A percentile compares a stretch with the other conserved stretches of the same genome.
Conservation (phyloP, 2,113 vertebrate species). For the Aramus guarauna region DNA sequence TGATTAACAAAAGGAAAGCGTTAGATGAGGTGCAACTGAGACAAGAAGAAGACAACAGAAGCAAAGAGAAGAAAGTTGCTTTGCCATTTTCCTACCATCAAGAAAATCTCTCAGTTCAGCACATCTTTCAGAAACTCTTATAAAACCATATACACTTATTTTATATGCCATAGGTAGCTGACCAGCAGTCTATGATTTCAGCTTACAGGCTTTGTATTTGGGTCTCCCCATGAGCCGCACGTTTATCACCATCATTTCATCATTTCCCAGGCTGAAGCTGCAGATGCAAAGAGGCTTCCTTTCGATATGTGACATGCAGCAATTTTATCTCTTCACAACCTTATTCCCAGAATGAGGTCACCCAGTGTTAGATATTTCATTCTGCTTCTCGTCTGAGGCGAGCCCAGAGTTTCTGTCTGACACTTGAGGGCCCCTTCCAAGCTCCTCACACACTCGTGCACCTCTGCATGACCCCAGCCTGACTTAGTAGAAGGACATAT, state of each 20-base stretch:
- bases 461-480: neutral
- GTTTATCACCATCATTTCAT: neutral
- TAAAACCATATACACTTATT: neutral
- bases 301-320: neutral
- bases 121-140: neutral
- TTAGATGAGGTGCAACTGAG: neutral
- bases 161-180: neutral
- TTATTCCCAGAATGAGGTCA: neutral
- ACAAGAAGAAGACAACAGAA: neutral
- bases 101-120: neutral
- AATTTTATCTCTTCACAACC: neutral
- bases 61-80: neutral
- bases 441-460: neutral
- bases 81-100: neutral
- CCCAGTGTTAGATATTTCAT: neutral
- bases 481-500: neutral
- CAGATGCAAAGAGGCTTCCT: neutral
- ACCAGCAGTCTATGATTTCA: neutral
- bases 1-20: neutral
- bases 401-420: neutral
- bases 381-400: fast-evolving
- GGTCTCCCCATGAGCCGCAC: neutral
- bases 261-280: neutral
- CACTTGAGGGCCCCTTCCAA: neutral
- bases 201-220: neutral